Conservation (phyloP, 2,888 invertebrate species). For the Diabrotica balteata region DNA sequence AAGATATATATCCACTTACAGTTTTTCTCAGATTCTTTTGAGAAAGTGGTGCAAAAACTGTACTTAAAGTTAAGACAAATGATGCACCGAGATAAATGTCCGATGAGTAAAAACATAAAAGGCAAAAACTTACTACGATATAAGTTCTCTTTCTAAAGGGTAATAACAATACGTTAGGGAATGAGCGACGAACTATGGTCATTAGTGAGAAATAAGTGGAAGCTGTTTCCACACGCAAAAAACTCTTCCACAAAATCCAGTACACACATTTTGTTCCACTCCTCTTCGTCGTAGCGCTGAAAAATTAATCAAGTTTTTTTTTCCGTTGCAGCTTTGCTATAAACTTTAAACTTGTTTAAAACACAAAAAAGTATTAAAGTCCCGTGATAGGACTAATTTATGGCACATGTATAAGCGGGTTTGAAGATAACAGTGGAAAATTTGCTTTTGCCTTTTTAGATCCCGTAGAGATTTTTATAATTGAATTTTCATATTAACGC, state of each 20-base stretch:
- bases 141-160: constrained; percentile 28
- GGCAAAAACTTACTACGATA: constrained; percentile 16
- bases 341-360: constrained; percentile 4
- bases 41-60: too few relatives aligned
- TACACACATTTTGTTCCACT: constrained; percentile 19
- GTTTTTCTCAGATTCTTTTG: too few relatives aligned
- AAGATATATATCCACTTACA: too few relatives aligned
- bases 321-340: constrained; percentile 19
- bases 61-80: constrained; percentile 9
- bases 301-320: constrained; percentile 27
- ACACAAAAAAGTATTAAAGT: constrained; percentile 16
- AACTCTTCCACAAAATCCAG: constrained; percentile 12
- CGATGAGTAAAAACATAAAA: constrained; percentile 11
- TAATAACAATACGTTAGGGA: constrained; percentile 34
- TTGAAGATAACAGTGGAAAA: constrained; percentile 3
- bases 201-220: constrained; percentile 30
- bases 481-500: background rate
- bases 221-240: constrained; percentile 26
- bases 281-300: background rate
- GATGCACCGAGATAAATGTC: constrained; percentile 7
- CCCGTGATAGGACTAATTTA: constrained; percentile 15
- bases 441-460: constrained; percentile 1
- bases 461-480: constrained; percentile 1
- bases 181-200: constrained; percentile 30
- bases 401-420: constrained; percentile 11